Evolutionary conservation across 2,888 invertebrate species (phyloP), one percentile per base, ranked within the genome.

Genomic region (Eristalis intricaria): DNA sequence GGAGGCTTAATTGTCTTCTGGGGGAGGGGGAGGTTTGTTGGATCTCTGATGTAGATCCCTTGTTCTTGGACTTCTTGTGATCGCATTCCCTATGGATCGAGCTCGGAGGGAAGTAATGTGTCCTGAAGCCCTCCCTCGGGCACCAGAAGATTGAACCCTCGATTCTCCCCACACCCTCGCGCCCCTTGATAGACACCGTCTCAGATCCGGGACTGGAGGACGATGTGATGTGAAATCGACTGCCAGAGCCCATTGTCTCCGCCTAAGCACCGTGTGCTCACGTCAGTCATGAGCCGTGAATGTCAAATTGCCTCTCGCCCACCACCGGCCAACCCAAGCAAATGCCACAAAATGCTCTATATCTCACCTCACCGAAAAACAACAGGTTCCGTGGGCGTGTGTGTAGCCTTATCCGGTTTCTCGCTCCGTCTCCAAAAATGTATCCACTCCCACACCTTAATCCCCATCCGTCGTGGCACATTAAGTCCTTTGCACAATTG

Each of bases 401-500:
- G 50, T 50, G 50, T n/a, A 10, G 75, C 32, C 58, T 66, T 58
- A 66, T 75, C 75, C 26, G 8, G 66, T 50, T 61, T 15, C 15
- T 15, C 7, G 26, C 5, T 4, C 29, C 29, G 5, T 4, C n/a
- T n/a, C 38, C n/a, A 66, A 64, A 65, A 77, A 66, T 77, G 19
- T 66, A 71, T 66, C 66, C 35, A 81, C 32, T 64, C 35, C 84
- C 65, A 80, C 84, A 76, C 80, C 84, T 63, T 76, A 75, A 80
- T 69, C 80, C 61, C 63, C 75, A 66, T 61, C 70, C 80, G 61
- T 75, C 60, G 74, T 70, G 70, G 50, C 74, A 66, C 69, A 80
- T 75, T 84, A 80, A 80, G 61, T 66, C 80, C 80, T 43, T 7
- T 80, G 80, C 80, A 76, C 80, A 80, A 80, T 80, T 80, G 80